Evolutionary conservation across 2,113 vertebrate genomes (phyloP).

Genomic region (Ceyx cyanopectus): DNA sequence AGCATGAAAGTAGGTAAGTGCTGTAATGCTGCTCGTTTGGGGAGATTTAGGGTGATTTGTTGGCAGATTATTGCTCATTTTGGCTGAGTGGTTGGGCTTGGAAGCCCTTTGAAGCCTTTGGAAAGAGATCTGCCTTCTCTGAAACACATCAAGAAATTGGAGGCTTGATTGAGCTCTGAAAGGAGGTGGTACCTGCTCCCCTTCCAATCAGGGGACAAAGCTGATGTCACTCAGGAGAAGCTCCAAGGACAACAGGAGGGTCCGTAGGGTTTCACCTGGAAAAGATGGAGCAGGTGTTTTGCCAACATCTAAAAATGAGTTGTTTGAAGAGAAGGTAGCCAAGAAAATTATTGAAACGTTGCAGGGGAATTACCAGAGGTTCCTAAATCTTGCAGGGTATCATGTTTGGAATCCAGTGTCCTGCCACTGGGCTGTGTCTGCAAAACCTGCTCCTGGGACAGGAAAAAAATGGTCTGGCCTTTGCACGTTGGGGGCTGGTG

Average conservation of each 20-base stretch:
- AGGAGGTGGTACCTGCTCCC: not conserved
- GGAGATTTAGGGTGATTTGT: not conserved
- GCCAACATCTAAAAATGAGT: not conserved
- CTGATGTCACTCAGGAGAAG: not conserved
- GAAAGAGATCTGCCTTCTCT: not conserved
- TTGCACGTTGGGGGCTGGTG: rapidly evolving
- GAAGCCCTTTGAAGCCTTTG: not conserved
- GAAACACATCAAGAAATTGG: rapidly evolving
- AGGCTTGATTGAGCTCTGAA: rapidly evolving
- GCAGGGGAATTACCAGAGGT: not conserved
- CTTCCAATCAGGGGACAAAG: not conserved
- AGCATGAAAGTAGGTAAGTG: not conserved
- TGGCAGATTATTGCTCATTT: not conserved
- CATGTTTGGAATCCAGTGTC: not conserved
- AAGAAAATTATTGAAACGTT: not conserved
- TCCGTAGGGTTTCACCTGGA: not conserved
- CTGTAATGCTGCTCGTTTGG: not conserved
- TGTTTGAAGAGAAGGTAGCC: not conserved
- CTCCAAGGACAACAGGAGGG: not conserved
- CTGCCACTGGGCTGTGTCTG: not conserved
- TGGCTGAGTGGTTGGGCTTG: not conserved
- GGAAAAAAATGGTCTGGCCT: not conserved
- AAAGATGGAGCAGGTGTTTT: not conserved
- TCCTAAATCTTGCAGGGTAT: not conserved
- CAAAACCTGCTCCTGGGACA: not conserved